Conservation (phyloP, 2,113 vertebrate species). For the Perognathus longimembris region DNA sequence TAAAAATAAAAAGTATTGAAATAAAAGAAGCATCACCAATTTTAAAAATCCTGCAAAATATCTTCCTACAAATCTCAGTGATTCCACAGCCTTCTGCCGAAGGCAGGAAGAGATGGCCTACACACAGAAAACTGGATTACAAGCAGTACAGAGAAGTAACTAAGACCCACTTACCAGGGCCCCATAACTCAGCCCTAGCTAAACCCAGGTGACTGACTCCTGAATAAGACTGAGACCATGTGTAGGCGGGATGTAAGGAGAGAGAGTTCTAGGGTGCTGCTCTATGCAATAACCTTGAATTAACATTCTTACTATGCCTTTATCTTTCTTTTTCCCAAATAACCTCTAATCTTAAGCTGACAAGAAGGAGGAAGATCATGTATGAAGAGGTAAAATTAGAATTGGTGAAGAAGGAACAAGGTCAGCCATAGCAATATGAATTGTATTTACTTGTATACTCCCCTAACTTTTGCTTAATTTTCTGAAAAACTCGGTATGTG, state of each 20-base stretch:
- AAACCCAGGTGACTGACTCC: not conserved
- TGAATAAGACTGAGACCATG: not conserved
- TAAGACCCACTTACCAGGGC: not conserved
- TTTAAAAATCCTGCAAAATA: not conserved
- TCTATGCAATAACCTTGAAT: not conserved
- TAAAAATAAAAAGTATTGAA: too few relatives aligned
- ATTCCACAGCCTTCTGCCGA: not conserved
- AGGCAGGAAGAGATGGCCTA: not conserved
- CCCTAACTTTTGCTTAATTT: not conserved
- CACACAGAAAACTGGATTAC: not conserved
- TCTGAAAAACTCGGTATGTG: not conserved
- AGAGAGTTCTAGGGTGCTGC: not conserved
- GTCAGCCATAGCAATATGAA: not conserved
- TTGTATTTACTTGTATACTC: not conserved
- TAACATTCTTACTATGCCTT: not conserved
- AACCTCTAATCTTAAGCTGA: conserved; percentile 19
- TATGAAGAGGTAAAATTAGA: conserved; percentile 22
- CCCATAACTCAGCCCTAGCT: not conserved
- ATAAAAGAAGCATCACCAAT: too few relatives aligned
- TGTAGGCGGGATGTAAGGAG: not conserved
- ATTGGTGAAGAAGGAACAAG: not conserved
- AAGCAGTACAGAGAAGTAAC: not conserved
- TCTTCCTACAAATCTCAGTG: not conserved
- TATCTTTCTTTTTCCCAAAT: not conserved
- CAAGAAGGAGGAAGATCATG: not conserved